Percentiles rank a stretch among this genome's conserved stretches.
phyloP scores from a whole-genome alignment of 2,113 vertebrate genomes.

The Podocnemis expansa region DNA sequence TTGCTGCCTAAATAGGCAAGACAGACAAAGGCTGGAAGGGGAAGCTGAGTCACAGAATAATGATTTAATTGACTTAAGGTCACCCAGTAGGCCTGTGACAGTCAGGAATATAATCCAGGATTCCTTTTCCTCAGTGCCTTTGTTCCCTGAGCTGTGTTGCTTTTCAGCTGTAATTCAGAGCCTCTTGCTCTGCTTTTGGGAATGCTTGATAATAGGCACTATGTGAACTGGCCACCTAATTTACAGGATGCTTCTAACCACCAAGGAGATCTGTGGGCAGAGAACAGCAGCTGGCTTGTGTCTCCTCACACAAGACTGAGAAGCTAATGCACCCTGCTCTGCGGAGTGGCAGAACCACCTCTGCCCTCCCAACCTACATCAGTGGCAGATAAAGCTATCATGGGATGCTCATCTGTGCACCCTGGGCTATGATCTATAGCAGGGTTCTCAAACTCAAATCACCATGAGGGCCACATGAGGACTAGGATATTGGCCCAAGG shows the following conservation, averaged over 20 bases:
- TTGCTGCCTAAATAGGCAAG: not conserved
- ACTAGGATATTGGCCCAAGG: no score
- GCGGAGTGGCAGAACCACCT: not conserved
- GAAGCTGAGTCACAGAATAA: not conserved
- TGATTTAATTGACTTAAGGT: not conserved
- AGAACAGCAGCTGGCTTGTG: not conserved
- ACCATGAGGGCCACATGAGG: no score
- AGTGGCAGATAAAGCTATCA: not conserved
- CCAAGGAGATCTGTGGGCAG: not conserved
- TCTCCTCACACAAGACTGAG: not conserved
- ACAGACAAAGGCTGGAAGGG: not conserved
- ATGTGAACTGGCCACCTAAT: not conserved
- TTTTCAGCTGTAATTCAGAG: not conserved
- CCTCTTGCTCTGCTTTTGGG: not conserved
- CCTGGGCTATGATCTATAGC: no score
- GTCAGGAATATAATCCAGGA: not conserved
- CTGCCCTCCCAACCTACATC: not conserved
- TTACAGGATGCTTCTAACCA: not conserved
- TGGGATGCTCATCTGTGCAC: no score
- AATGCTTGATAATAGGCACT: not conserved
- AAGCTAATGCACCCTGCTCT: not conserved
- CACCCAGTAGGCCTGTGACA: not conserved
- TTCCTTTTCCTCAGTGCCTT: not conserved
- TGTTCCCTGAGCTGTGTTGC: not conserved
- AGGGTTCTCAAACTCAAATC: no score